Evolutionary conservation across 1,140 invertebrate species (phyloP), one percentile per base, ranked within the genome.

Genomic region (Thaumatotibia leucotreta): DNA sequence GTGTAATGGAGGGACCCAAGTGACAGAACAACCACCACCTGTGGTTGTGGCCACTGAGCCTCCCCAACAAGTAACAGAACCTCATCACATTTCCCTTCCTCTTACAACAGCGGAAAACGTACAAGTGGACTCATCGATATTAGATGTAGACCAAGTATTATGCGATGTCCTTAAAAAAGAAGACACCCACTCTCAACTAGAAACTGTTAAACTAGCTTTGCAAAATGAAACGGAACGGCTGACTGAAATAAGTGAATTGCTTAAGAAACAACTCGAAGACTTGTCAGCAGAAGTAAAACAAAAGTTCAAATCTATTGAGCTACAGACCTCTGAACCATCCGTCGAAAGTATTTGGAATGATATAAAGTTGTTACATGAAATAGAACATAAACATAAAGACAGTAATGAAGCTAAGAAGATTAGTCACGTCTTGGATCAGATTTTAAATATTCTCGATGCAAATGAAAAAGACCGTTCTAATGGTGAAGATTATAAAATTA

Each of bases 181-280:
- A 0, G 52, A 66, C n/a, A 24, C 52, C 72, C 29, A 65, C 70
- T 17, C 45, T 76, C 63, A 70, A 67, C 23, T 70, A 49, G 27
- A 39, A 33, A 58, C 61, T 14, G 61, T 75, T 9, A 58, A 74
- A 65, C 61, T 31, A 5, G 24, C 50, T 22, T 11, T 74, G 0
- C 63, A 45, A 50, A 72, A 66, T 27, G 80, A 85, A 66, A 74
- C 71, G 5, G 68, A 80, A 64, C 76, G 73, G 3, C 71, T 88
- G 29, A 66, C 63, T 14, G 74, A 80, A 66, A 74, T 88, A 8
- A 83, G 75, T 64, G 24, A 50, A n/a, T 68, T 81, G 64, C 63
- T 88, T 61, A 74, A 68, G 22, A 61, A 73, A 63, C 80, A 85
- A 72, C 69, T 84, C 11, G 71, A 79, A 14, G 79, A 80, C 17